These are phyloP conservation scores for Cyprinodon variegatus DNA, from an alignment of 2,113 vertebrate species.

Conservation along the genomic window DNA sequence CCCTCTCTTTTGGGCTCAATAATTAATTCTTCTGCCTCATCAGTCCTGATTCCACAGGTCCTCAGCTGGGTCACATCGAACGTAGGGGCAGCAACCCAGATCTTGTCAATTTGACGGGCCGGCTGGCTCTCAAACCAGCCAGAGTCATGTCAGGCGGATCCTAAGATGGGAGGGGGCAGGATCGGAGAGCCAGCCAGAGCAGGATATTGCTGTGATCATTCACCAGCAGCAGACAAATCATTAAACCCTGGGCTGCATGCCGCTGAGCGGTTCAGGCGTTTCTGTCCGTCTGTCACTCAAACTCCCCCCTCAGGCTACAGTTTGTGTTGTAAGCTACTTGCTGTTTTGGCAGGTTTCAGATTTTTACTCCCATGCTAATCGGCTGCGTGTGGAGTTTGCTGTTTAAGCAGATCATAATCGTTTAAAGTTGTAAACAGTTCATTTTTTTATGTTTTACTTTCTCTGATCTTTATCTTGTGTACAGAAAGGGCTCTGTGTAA, in stretches of 20 bases:
- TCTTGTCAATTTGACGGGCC: conserved; percentile 61
- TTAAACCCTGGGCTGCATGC: conserved; percentile 65
- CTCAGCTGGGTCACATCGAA: conserved; percentile 41
- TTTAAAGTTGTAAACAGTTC: background rate
- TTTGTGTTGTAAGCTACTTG: conserved; percentile 18
- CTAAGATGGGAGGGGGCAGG: conserved; percentile 36
- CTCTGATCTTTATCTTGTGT: background rate
- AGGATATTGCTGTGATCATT: conserved; percentile 74
- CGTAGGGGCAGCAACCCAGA: conserved; percentile 41
- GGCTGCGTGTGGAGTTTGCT: background rate
- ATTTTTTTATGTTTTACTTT: background rate
- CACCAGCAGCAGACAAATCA: conserved; percentile 73
- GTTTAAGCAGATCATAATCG: background rate
- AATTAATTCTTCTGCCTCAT: conserved; percentile 66
- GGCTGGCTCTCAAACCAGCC: conserved; percentile 43
- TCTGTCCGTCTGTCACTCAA: conserved; percentile 46
- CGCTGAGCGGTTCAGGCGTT: conserved; percentile 26
- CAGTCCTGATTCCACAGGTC: conserved; percentile 55
- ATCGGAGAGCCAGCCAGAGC: conserved; percentile 50
- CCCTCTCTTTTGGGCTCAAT: conserved; percentile 44
- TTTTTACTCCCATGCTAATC: background rate
- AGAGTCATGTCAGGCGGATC: conserved; percentile 65
- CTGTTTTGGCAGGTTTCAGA: conserved; percentile 6
- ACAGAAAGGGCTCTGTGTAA: background rate
- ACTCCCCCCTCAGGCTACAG: conserved; percentile 42